Conservation (phyloP, 1,140 invertebrate species). For the Hesperophylax magnus region DNA sequence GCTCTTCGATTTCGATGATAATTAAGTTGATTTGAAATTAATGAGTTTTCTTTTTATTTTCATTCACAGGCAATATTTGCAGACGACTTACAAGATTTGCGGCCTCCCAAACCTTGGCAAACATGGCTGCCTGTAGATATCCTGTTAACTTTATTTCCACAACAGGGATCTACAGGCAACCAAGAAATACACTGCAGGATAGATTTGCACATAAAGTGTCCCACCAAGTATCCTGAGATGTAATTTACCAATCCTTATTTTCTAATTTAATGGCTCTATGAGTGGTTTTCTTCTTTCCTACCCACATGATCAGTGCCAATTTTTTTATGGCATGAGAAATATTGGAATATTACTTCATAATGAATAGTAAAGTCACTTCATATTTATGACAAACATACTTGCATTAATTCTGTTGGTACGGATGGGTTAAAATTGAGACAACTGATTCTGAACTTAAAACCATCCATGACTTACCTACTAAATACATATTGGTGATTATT, state of each 20-base stretch:
- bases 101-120: constrained; percentile 66
- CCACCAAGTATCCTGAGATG: constrained; percentile 80
- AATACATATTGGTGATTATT: too few relatives aligned
- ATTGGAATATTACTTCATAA: too few relatives aligned
- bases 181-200: constrained; percentile 76
- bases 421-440: too few relatives aligned
- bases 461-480: too few relatives aligned
- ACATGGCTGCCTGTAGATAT: constrained; percentile 79
- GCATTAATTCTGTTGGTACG: too few relatives aligned
- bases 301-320: not conserved
- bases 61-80: constrained; percentile 76
- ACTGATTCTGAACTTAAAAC: too few relatives aligned
- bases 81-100: constrained; percentile 73
- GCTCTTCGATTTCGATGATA: not conserved
- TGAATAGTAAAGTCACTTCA: too few relatives aligned
- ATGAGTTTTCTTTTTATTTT: not conserved
- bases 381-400: too few relatives aligned
- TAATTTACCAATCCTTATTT: constrained; percentile 64
- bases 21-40: not conserved
- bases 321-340: not conserved
- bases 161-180: constrained; percentile 76
- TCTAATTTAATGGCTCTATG: too few relatives aligned
- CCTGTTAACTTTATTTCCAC: constrained; percentile 76
- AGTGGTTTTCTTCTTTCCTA: not conserved
- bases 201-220: constrained; percentile 79